Percentiles rank a stretch among this genome's conserved stretches.
phyloP scores from a whole-genome alignment of 2,888 invertebrate genomes.

The Strigamia transsilvanica region DNA sequence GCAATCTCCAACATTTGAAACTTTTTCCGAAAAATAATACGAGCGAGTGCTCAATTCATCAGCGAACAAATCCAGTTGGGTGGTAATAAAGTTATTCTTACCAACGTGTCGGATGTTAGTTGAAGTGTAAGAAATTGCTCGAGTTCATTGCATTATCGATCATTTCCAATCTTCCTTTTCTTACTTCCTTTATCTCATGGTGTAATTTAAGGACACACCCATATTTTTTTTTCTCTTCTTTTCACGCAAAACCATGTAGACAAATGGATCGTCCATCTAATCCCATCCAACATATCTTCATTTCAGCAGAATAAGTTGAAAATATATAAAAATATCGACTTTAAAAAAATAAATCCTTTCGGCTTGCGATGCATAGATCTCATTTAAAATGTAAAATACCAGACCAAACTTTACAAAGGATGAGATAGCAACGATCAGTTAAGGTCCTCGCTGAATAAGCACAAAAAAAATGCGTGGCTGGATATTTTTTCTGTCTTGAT shows the following conservation, averaged over 20 bases:
- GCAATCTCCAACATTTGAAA: not conserved
- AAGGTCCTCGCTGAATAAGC: not conserved
- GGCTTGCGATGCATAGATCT: not conserved
- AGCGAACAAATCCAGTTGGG: not conserved
- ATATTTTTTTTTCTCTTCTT: not conserved
- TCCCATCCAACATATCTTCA: not conserved
- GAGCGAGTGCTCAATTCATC: not conserved
- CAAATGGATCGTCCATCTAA: not conserved
- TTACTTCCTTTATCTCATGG: not conserved
- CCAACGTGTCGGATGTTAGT: not conserved
- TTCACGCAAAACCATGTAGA: not conserved
- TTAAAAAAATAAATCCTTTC: not conserved
- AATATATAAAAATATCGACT: not conserved
- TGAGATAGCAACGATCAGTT: not conserved
- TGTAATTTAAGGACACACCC: not conserved
- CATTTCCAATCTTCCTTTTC: not conserved
- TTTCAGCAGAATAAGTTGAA: not conserved
- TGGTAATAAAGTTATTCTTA: slow-evolving; percentile 8
- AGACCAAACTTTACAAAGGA: not conserved
- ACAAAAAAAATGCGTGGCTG: not conserved
- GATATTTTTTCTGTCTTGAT: not conserved
- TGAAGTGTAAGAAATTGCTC: not conserved
- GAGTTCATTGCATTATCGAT: not conserved
- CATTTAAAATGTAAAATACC: not conserved
- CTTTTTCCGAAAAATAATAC: not conserved